phyloP scores from a whole-genome alignment of 30 jellyfish, hydroid and myxozoan genomes.

The Hydractinia echinata region DNA sequence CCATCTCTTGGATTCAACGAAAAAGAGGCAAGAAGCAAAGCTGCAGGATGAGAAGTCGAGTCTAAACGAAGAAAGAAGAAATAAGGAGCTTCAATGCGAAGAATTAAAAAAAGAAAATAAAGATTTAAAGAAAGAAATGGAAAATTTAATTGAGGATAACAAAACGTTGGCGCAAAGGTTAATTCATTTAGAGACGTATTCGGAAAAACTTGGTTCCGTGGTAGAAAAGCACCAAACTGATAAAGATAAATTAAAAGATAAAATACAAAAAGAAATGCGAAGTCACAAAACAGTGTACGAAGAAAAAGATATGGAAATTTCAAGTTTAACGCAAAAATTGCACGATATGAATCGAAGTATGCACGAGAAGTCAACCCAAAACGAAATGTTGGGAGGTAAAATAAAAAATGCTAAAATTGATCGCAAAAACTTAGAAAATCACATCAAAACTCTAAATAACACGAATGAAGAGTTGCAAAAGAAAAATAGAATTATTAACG shows the following conservation, averaged over 20 bases:
- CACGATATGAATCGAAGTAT: conserved; percentile 38
- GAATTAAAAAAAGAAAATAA: conserved; percentile 26
- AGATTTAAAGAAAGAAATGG: conserved; percentile 51
- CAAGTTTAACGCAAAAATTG: conserved; percentile 9
- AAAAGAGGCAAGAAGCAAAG: conserved; percentile 50
- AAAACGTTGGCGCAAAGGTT: conserved; percentile 76
- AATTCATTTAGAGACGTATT: conserved; percentile 53
- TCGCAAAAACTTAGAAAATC: conserved; percentile 41
- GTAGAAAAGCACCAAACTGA: conserved; percentile 47
- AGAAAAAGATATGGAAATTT: conserved; percentile 32
- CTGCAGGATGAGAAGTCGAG: background rate
- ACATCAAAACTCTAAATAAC: conserved; percentile 39
- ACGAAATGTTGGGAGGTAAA: conserved; percentile 42
- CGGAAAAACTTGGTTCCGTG: conserved; percentile 52
- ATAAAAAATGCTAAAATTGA: conserved; percentile 12
- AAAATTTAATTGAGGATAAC: conserved; percentile 69
- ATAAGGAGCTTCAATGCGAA: background rate
- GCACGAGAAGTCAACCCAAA: conserved; percentile 39
- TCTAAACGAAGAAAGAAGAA: background rate
- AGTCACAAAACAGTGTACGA: conserved; percentile 18
- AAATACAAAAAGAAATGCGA: conserved; percentile 13
- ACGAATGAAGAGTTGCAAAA: conserved; percentile 51
- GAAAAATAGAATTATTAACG: conserved; percentile 43
- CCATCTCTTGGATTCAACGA: conserved; percentile 39
- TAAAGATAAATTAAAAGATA: conserved; percentile 44